Evolutionary conservation across 2,113 vertebrate species (phyloP).

Genomic region (Hepsetus odoe): DNA sequence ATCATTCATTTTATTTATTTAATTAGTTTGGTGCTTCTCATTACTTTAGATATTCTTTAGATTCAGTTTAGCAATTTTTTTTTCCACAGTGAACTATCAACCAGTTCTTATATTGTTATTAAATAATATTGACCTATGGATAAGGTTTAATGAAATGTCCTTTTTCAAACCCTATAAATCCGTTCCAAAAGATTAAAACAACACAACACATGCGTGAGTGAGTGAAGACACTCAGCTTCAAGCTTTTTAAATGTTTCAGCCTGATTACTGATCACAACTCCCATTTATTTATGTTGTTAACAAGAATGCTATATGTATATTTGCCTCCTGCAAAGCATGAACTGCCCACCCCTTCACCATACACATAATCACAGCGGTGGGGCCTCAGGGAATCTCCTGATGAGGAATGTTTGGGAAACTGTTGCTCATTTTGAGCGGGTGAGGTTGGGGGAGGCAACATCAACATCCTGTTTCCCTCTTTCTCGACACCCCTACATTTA

Average conservation of each 20-base stretch:
- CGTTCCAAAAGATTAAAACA: no score
- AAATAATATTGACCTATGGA: no score
- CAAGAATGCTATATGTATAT: conserved; percentile 27
- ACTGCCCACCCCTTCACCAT: conserved; percentile 4
- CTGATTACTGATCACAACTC: neutral
- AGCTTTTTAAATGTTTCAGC: no score
- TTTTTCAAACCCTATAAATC: neutral
- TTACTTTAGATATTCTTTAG: no score
- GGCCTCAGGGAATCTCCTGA: conserved; percentile 43
- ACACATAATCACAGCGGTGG: conserved; percentile 19
- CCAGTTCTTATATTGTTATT: no score
- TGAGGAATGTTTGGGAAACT: conserved; percentile 54
- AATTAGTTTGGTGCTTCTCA: no score
- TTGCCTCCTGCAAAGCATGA: conserved; percentile 27
- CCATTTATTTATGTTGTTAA: conserved; percentile 12
- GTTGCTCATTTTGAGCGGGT: conserved; percentile 37
- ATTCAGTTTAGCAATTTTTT: no score
- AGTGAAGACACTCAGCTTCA: no score
- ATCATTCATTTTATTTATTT: no score
- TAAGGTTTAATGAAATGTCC: no score
- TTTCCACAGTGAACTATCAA: neutral
- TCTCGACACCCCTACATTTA: conserved; percentile 3
- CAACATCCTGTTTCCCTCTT: conserved; percentile 52
- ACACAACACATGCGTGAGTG: no score
- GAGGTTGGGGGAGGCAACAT: conserved; percentile 5